phyloP scores from a whole-genome alignment of 2,113 vertebrate genomes.

The Calypte anna region DNA sequence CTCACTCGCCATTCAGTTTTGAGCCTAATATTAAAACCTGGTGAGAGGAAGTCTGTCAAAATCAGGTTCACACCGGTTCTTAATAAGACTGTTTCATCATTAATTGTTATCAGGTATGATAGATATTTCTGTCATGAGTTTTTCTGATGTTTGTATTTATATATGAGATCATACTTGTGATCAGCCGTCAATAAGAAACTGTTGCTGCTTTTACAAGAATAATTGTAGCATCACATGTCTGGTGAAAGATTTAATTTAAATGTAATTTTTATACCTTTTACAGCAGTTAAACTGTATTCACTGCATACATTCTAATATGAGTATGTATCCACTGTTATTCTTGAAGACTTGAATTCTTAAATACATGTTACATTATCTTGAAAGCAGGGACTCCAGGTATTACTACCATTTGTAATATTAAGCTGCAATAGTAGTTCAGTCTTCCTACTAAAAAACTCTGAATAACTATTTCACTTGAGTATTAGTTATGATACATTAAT shows the following conservation, averaged over 20 bases:
- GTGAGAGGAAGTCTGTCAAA: constrained; percentile 88
- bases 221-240: background rate
- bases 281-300: background rate
- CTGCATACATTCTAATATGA: background rate
- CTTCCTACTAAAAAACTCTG: background rate
- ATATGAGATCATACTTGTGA: accelerated
- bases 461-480: background rate
- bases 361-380: background rate
- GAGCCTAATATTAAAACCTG: constrained; percentile 90
- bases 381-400: background rate
- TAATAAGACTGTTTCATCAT: constrained; percentile 91
- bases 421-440: background rate
- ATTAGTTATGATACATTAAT: background rate
- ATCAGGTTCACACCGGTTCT: constrained; percentile 89
- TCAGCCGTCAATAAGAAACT: background rate
- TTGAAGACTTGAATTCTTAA: background rate
- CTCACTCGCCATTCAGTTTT: constrained; percentile 83
- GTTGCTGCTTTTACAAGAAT: background rate
- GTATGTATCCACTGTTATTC: background rate
- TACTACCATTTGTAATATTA: background rate
- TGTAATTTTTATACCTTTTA: background rate
- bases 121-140: background rate
- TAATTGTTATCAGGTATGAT: constrained; percentile 94
- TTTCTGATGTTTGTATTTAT: background rate
- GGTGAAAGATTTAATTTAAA: background rate